phyloP scores from a whole-genome alignment of 2,113 vertebrate species.

The Stercorarius parasiticus region DNA sequence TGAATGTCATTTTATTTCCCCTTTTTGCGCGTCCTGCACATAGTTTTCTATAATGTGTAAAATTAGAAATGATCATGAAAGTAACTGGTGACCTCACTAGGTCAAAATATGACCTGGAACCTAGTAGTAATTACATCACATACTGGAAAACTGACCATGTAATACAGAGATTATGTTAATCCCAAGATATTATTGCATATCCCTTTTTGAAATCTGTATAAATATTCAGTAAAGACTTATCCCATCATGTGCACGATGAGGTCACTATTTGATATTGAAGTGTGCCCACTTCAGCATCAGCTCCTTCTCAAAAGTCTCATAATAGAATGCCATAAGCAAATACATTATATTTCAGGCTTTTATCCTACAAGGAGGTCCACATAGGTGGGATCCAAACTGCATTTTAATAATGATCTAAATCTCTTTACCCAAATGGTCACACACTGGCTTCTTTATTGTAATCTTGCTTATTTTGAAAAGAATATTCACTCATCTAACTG shows the following conservation, averaged over 20 bases:
- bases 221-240: slow-evolving; percentile 6
- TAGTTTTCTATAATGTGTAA: background rate
- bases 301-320: background rate
- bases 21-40: background rate
- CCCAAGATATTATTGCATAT: background rate
- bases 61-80: background rate
- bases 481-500: background rate
- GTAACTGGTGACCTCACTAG: background rate
- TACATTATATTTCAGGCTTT: background rate
- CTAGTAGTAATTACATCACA: slow-evolving; percentile 3
- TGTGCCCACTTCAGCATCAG: background rate
- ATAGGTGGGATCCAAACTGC: background rate
- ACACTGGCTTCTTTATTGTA: background rate
- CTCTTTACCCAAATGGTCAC: background rate
- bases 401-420: background rate
- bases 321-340: background rate
- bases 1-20: background rate
- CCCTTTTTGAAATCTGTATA: background rate
- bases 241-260: background rate
- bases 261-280: background rate
- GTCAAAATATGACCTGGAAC: slow-evolving; percentile 10
- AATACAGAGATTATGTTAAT: background rate
- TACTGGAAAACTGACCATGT: background rate
- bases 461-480: background rate
- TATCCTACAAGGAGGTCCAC: background rate